A percentile compares a stretch with the other conserved stretches of the same genome.
phyloP scores from a whole-genome alignment of 2,888 invertebrate genomes.

The Lasioglossum morio region DNA sequence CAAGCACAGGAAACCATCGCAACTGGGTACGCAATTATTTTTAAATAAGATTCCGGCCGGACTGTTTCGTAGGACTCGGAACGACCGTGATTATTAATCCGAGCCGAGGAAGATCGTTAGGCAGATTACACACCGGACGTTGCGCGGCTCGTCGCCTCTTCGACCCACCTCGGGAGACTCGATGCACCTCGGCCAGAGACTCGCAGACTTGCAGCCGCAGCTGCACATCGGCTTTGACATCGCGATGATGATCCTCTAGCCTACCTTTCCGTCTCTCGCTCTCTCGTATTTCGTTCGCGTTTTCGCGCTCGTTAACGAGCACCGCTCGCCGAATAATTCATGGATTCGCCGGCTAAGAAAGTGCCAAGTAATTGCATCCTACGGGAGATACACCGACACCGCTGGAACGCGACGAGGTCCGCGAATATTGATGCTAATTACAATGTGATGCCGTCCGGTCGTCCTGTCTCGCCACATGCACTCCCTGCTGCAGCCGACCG shows the following conservation, averaged over 20 bases:
- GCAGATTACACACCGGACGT: conserved; percentile 79
- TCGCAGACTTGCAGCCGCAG: conserved; percentile 20
- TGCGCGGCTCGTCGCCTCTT: conserved; percentile 62
- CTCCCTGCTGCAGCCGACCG: conserved; percentile 10
- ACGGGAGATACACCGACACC: conserved; percentile 30
- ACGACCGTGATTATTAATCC: conserved; percentile 82
- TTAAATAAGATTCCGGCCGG: conserved; percentile 82
- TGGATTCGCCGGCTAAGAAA: conserved; percentile 60
- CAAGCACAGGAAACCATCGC: conserved; percentile 82
- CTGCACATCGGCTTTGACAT: conserved; percentile 75
- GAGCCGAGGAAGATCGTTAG: conserved; percentile 74
- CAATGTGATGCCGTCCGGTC: conserved; percentile 39
- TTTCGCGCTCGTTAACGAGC: conserved; percentile 65
- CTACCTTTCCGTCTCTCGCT: background rate
- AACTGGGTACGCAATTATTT: conserved; percentile 82
- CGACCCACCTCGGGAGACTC: background rate
- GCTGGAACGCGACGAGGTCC: conserved; percentile 47
- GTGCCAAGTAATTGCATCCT: conserved; percentile 69
- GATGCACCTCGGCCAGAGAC: background rate
- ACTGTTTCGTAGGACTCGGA: conserved; percentile 75
- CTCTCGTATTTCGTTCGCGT: conserved; percentile 50
- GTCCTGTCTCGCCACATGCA: background rate
- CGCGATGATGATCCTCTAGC: conserved; percentile 47
- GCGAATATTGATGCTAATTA: conserved; percentile 65
- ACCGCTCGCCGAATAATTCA: conserved; percentile 68